A percentile compares a stretch with the other conserved stretches of the same genome.
Evolutionary conservation across 1,140 invertebrate species (phyloP).

Genomic region (Stenopsyche tienmushanensis): DNA sequence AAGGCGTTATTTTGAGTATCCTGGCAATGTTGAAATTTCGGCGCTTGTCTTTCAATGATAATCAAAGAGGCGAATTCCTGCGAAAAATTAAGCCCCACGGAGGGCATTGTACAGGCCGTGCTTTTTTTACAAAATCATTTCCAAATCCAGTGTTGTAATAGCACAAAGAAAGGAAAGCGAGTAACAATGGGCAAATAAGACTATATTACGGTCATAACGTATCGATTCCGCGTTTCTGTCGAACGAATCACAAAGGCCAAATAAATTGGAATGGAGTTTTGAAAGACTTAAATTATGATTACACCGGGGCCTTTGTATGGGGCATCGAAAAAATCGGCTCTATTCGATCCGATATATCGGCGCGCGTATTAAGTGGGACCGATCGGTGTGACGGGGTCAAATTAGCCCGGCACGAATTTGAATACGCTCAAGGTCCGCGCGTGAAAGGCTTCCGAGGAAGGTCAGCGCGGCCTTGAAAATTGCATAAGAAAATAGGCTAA

Average conservation of each 20-base stretch:
- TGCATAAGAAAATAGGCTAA: not conserved
- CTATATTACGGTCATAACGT: not conserved
- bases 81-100: too few relatives aligned
- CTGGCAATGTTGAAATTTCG: too few relatives aligned
- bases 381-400: not conserved
- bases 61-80: too few relatives aligned
- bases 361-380: not conserved
- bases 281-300: constrained; percentile 1
- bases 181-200: not conserved
- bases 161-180: not conserved
- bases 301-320: not conserved
- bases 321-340: not conserved
- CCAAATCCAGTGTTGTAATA: not conserved
- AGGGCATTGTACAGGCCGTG: too few relatives aligned
- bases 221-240: not conserved
- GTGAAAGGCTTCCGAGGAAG: constrained; percentile 4
- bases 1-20: too few relatives aligned
- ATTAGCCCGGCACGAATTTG: not conserved
- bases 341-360: not conserved
- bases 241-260: not conserved
- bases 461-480: constrained; percentile 1
- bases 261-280: not conserved
- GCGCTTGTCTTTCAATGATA: too few relatives aligned
- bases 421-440: not conserved
- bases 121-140: not conserved